These are phyloP conservation scores for Leucozona laternaria DNA, from an alignment of 2,888 invertebrate genomes.

Conservation along the genomic window DNA sequence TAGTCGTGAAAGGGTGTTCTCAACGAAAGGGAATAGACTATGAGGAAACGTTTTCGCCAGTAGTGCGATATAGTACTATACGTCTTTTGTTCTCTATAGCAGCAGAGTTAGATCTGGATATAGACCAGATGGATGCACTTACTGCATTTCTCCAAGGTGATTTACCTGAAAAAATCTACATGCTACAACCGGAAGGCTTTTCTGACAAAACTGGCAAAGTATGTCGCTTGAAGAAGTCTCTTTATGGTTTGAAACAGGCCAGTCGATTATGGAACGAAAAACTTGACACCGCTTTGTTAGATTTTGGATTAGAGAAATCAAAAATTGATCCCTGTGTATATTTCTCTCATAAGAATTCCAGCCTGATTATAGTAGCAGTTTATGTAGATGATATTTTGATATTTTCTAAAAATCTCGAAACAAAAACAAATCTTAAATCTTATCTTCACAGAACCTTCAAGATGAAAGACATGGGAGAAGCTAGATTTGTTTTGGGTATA, in stretches of 20 bases:
- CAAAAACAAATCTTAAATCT: neutral
- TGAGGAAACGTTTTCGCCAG: neutral
- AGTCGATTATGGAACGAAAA: neutral
- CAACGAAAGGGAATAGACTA: constrained; percentile 1
- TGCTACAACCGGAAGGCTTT: neutral
- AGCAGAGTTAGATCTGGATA: neutral
- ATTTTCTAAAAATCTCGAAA: neutral
- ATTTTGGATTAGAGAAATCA: neutral
- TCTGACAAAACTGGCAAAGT: neutral
- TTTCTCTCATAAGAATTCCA: neutral
- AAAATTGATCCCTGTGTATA: neutral
- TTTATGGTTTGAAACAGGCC: too few relatives aligned
- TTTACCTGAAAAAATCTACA: neutral
- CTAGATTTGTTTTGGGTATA: neutral
- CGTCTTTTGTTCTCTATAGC: neutral
- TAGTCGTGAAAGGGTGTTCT: neutral
- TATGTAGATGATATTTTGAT: neutral
- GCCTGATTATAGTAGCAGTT: neutral
- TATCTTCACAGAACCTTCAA: neutral
- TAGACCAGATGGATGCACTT: neutral
- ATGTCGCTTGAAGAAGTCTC: neutral
- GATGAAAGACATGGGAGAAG: neutral
- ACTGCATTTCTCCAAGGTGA: neutral
- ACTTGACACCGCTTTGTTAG: neutral
- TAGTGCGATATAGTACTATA: neutral